phyloP scores from a whole-genome alignment of 1,140 invertebrate genomes.

The Dreissena polymorpha region DNA sequence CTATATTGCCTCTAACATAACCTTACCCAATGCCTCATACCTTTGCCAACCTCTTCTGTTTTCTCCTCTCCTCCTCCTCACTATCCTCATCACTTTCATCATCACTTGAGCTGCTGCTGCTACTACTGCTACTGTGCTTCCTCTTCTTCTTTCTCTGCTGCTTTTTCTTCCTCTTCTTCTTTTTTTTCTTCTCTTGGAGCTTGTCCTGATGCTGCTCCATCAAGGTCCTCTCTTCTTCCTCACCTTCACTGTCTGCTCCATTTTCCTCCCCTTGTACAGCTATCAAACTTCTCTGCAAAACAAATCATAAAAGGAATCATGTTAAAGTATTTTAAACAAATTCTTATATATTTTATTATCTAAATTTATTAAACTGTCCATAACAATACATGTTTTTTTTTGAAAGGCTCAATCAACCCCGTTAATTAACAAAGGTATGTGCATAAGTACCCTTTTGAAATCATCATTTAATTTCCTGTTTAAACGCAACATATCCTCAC shows the following conservation, averaged over 20 bases:
- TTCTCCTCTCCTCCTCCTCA: constrained; percentile 77
- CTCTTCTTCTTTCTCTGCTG: constrained; percentile 81
- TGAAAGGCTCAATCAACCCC: too few relatives aligned
- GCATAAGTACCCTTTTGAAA: too few relatives aligned
- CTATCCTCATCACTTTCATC: constrained; percentile 71
- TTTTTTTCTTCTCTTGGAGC: constrained; percentile 84
- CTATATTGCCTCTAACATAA: too few relatives aligned
- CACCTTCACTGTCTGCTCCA: constrained; percentile 46
- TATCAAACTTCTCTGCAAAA: constrained; percentile 57
- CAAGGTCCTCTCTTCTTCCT: constrained; percentile 61
- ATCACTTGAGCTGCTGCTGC: constrained; percentile 66
- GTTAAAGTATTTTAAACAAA: background rate
- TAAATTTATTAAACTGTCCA: too few relatives aligned
- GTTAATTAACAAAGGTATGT: too few relatives aligned
- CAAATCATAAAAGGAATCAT: constrained; percentile 3
- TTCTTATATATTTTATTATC: too few relatives aligned
- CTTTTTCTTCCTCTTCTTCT: constrained; percentile 84
- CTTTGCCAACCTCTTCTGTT: constrained; percentile 76
- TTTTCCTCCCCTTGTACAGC: constrained; percentile 35
- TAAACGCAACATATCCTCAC: too few relatives aligned
- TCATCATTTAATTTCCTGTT: too few relatives aligned
- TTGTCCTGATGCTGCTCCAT: constrained; percentile 68
- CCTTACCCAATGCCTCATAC: constrained; percentile 51
- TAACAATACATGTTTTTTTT: too few relatives aligned
- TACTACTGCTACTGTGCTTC: constrained; percentile 80